Conservation (phyloP, 2,888 invertebrate species). For the Cabera pusaria region DNA sequence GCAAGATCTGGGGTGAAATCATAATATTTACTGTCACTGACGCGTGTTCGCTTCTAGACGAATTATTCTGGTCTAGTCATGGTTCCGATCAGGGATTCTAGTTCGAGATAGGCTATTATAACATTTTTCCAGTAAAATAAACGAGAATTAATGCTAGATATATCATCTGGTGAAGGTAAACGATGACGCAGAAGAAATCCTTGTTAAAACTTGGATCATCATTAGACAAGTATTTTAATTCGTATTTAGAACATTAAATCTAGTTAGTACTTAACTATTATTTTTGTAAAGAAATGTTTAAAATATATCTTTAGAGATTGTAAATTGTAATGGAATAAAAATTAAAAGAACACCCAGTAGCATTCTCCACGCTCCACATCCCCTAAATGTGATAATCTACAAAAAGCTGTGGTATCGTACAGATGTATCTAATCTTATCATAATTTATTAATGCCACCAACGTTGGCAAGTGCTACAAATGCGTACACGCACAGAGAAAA, state of each 20-base stretch:
- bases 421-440: conserved; percentile 33
- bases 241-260: too few species aligned
- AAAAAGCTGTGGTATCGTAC: conserved; percentile 24
- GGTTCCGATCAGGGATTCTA: conserved; percentile 33
- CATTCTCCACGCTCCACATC: conserved; percentile 21
- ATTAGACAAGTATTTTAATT: too few species aligned
- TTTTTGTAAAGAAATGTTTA: too few species aligned
- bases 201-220: too few species aligned
- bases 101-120: conserved; percentile 29
- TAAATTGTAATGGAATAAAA: too few species aligned
- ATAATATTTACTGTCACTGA: conserved; percentile 74
- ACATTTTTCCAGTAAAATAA: conserved; percentile 9
- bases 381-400: conserved; percentile 23
- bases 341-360: conserved; percentile 12
- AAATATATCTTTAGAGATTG: too few species aligned
- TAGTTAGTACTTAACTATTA: too few species aligned
- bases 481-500: conserved; percentile 21
- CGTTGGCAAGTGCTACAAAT: conserved; percentile 24
- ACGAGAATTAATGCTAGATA: conserved; percentile 4
- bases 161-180: conserved; percentile 12
- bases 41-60: conserved; percentile 63
- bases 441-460: conserved; percentile 27
- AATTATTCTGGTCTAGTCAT: conserved; percentile 60
- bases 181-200: too few species aligned
- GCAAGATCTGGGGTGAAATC: conserved; percentile 76